phyloP scores from a whole-genome alignment of 2,113 vertebrate genomes.

The Tragelaphus imberbis region DNA sequence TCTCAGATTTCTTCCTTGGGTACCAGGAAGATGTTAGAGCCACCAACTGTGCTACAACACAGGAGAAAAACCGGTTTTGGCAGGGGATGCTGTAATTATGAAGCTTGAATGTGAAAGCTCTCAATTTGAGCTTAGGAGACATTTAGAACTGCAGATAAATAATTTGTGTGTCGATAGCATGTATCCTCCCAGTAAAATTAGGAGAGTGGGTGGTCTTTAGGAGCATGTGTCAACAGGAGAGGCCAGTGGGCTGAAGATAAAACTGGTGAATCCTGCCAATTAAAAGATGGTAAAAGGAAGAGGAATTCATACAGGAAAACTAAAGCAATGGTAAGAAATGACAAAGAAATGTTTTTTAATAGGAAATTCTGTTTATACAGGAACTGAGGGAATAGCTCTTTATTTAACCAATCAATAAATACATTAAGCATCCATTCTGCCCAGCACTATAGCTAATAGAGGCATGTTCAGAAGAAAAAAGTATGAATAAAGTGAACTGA shows the following conservation, averaged over 20 bases:
- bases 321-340: not conserved
- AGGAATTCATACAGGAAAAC: not conserved
- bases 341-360: not conserved
- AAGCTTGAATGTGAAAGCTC: not conserved
- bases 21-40: not conserved
- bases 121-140: not conserved
- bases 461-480: not conserved
- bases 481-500: not conserved
- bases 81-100: not conserved
- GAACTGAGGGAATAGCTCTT: not conserved
- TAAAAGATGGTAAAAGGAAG: not conserved
- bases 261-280: not conserved
- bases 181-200: not conserved
- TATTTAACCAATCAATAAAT: not conserved
- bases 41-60: not conserved
- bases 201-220: not conserved
- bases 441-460: not conserved
- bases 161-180: not conserved
- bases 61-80: not conserved
- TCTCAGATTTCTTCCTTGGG: not conserved
- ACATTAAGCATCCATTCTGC: not conserved
- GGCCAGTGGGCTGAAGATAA: not conserved
- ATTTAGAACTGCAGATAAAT: not conserved
- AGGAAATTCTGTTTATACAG: not conserved
- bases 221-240: not conserved